phyloP scores from a whole-genome alignment of 30 jellyfish, hydroid and myxozoan species.

The Haliclystus octoradiatus region DNA sequence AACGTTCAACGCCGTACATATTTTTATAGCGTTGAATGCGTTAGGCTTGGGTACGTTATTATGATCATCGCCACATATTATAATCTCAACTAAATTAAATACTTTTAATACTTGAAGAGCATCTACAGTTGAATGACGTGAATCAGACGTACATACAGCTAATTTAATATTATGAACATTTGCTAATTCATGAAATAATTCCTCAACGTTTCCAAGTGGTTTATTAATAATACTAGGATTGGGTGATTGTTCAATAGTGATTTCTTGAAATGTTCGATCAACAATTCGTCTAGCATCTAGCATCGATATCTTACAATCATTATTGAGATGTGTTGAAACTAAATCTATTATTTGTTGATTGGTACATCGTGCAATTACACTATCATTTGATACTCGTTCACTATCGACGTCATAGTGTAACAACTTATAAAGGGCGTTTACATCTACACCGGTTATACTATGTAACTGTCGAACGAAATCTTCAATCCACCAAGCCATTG shows the following conservation, averaged over 20 bases:
- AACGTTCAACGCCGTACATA: constrained; percentile 6
- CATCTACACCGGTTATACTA: no score
- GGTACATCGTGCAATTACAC: constrained; percentile 3
- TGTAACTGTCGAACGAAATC: neutral
- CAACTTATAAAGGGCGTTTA: neutral
- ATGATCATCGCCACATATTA: constrained; percentile 7
- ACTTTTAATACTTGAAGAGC: neutral
- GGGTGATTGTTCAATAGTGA: no score
- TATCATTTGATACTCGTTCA: neutral
- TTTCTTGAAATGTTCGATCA: no score
- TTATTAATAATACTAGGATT: neutral
- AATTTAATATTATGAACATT: neutral
- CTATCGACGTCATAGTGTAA: neutral
- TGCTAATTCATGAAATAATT: neutral
- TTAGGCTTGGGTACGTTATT: neutral
- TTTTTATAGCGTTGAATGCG: constrained; percentile 1
- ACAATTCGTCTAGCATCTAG: no score
- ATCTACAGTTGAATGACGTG: neutral
- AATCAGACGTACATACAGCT: constrained; percentile 8
- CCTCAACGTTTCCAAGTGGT: constrained; percentile 1
- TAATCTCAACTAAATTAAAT: neutral
- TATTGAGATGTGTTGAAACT: no score
- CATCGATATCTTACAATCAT: no score
- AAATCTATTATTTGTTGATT: no score
- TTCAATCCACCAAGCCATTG: constrained; percentile 5